Base-by-base conservation (phyloP, 2,113 vertebrate genomes). In the Ursus arctos region DNA sequence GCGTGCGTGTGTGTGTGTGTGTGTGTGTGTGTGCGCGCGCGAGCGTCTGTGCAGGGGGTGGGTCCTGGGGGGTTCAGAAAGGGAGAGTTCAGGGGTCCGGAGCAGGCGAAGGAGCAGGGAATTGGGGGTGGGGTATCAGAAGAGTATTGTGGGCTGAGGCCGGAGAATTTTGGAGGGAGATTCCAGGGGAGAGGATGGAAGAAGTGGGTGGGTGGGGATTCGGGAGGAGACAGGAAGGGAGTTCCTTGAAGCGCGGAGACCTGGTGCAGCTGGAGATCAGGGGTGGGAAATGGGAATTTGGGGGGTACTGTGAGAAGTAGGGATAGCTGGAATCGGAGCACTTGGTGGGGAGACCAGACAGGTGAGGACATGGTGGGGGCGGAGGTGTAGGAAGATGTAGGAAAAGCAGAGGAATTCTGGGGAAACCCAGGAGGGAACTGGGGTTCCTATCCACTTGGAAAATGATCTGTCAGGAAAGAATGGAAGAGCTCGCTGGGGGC, bases 121-220 rank as follows among this genome's bases (percentile, higher is more conserved):
- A 90, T 67, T 87, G 57, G 28, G 67, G 95, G 47, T 71, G 28
- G 65, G 43, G 36, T 15, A 76, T 40, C 87, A 61, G 82, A 91
- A 91, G 91, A 88, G 92, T 59, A 28, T 59, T 59, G 83, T 81
- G 82, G 76, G 88, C 94, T 33, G 53, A 72, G 83, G 59, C 69
- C 43, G 47, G 82, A 86, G 90, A 82, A 83, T 79, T 81, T 67
- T 6, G 69, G 67, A 71, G 63, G 91, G 88, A 63, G 80, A 33
- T 82, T 79, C 53, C n/a, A 2, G 4, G 91, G 55, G 3, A 49
- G 71, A n/a, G 63, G 82, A 47, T 79, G 31, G n/a, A 55, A 40
- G 88, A 49, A 51, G 12, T 22, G 18, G 55, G 59, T 16, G 53
- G 18, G 7, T 49, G 77, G 51, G 51, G 26, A 36, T 69, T 61